Evolutionary conservation across 2,113 vertebrate genomes (phyloP).

Genomic region (Ochotona curzoniae): DNA sequence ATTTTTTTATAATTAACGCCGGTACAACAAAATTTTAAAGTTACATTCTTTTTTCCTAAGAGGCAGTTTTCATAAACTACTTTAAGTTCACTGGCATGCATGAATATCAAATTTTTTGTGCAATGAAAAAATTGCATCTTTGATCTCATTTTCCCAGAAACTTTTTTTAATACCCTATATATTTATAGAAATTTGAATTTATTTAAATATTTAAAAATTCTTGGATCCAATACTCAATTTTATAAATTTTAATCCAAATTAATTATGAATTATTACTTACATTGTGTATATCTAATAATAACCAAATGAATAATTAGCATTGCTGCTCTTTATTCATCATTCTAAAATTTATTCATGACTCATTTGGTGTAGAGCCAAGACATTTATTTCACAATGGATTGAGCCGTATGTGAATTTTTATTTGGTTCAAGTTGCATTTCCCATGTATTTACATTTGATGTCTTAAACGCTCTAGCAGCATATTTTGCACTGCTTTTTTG

Average conservation of each 20-base stretch:
- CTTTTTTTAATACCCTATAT: background rate
- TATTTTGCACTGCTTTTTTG: background rate
- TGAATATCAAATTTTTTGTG: no score
- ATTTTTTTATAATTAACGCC: no score
- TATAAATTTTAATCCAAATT: background rate
- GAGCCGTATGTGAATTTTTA: background rate
- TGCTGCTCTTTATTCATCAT: background rate
- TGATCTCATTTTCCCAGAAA: no score
- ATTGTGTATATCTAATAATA: background rate
- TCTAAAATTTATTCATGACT: slow-evolving; percentile 5
- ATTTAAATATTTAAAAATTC: background rate
- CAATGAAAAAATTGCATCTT: no score
- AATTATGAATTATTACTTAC: background rate
- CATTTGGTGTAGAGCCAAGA: background rate
- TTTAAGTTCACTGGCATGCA: no score
- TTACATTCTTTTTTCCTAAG: no score
- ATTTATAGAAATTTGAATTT: background rate
- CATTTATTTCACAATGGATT: background rate
- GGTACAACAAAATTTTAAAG: no score
- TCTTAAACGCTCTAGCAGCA: background rate
- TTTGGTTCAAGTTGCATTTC: background rate
- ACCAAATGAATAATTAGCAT: slow-evolving; percentile 9
- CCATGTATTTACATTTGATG: background rate
- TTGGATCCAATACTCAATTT: background rate
- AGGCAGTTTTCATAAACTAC: no score